Conservation (phyloP, 2,888 invertebrate species). For the Teleogryllus oceanicus region DNA sequence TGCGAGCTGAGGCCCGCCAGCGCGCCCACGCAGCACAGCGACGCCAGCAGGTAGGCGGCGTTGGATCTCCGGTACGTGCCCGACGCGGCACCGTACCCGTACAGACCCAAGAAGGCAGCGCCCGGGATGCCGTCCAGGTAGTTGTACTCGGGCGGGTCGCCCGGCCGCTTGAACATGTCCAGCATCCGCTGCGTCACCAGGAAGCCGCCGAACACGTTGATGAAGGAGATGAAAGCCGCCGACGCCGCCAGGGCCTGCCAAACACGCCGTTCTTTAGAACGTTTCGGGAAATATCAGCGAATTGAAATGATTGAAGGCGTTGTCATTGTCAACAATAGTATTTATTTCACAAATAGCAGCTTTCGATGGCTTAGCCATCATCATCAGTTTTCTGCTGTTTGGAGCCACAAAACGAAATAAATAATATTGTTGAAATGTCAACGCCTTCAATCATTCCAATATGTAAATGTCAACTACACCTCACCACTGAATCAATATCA, state of each 20-base stretch:
- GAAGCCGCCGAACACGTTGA: slow-evolving; percentile 89
- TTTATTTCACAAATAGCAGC: no score
- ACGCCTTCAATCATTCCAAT: no score
- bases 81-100: slow-evolving; percentile 55
- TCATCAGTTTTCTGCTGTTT: no score
- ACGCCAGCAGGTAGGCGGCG: slow-evolving; percentile 77
- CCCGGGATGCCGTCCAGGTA: slow-evolving; percentile 76
- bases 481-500: no score
- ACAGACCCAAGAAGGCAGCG: slow-evolving; percentile 65
- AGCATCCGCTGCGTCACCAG: slow-evolving; percentile 86
- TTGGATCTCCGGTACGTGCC: slow-evolving; percentile 74
- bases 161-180: slow-evolving; percentile 85
- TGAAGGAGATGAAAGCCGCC: slow-evolving; percentile 82
- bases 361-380: no score
- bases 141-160: slow-evolving; percentile 82
- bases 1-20: slow-evolving; percentile 82
- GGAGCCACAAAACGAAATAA: no score
- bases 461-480: no score
- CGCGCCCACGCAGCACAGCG: slow-evolving; percentile 85
- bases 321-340: no score
- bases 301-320: no score
- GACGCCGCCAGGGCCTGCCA: slow-evolving; percentile 68
- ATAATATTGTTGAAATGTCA: no score
- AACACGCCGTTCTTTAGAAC: slow-evolving; percentile 31
- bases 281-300: no score